Base-by-base conservation (phyloP, 2,113 vertebrate genomes). In the Casuarius casuarius region DNA sequence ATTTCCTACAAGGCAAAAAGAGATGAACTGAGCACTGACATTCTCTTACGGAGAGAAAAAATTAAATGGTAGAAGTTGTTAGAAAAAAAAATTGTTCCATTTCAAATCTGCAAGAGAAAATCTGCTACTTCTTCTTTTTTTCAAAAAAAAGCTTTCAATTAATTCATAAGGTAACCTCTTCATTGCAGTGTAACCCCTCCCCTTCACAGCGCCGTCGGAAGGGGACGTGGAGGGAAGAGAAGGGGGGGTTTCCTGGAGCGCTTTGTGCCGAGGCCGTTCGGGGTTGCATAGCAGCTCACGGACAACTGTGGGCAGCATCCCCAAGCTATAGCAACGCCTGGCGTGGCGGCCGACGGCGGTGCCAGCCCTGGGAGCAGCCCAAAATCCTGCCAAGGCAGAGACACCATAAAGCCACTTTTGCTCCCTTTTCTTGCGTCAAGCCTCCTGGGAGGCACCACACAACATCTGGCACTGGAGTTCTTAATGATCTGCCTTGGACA, bases 211-310 rank as follows among this genome's bases (percentile, higher is more conserved):
- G 21, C 79, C 38, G n/a, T 90, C 93, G 94, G 85, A 77, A 84
- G 85, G 44, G 31, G 51, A 71, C 48, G 25, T 1, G 11, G 72
- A 63, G 7, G 85, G 61, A 79, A 95, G 85, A 75, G 79, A 90
- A 93, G 83, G 84, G 61, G 48, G 52, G 56, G 76, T 15, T 91
- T 96, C 94, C 96, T 92, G 95, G 92, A 74, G 96, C 93, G 94
- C 72, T 96, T 97, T 96, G 92, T 97, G 81, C 62, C 0, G 35
- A 88, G 87, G 71, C 82, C 94, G 76, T 95, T 96, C 93, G 68
- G 92, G 84, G 93, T 96, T 95, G 95, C 94, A 77, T 96, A 96
- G 95, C 95, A 96, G 95, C 95, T 89, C 76, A 74, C 92, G 91
- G 86, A 80, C 83, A 96, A 97, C 92, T 90, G 68, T 63, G 92